These are phyloP conservation scores for Zapornia atra DNA, from an alignment of 2,113 vertebrate species.

Conservation along the genomic window DNA sequence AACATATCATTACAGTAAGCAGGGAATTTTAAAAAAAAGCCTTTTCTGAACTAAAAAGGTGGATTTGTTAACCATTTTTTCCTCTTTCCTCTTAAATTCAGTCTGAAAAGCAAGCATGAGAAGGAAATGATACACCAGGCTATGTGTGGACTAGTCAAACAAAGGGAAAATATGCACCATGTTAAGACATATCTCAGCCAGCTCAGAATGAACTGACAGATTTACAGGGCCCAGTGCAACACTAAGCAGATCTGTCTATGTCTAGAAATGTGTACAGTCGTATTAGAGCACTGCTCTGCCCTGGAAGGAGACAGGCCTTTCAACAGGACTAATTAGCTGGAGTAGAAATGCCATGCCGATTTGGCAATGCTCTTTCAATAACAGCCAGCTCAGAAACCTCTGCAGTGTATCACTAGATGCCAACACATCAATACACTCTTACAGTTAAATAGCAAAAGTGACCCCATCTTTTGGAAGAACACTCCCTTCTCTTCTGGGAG, in stretches of 20 bases:
- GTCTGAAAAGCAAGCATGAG: not conserved
- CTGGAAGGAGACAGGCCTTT: not conserved
- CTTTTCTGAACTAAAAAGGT: not conserved
- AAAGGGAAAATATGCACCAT: not conserved
- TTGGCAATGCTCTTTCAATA: not conserved
- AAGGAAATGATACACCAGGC: not conserved
- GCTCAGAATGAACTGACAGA: not conserved
- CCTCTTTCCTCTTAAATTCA: not conserved
- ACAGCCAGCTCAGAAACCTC: not conserved
- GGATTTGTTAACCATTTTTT: not conserved
- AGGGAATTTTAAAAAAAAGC: not conserved
- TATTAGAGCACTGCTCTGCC: not conserved
- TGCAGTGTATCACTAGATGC: not conserved
- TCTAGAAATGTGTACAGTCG: not conserved
- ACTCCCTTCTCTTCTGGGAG: not conserved
- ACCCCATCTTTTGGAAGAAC: not conserved
- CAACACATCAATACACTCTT: rapidly evolving
- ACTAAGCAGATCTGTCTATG: not conserved
- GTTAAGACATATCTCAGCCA: not conserved
- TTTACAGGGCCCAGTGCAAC: not conserved
- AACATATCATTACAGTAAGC: not conserved
- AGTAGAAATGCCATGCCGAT: not conserved
- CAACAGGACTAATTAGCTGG: not conserved
- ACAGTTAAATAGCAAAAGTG: not conserved
- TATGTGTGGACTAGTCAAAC: not conserved